These are phyloP conservation scores for Tetragnatha versicolor DNA, from an alignment of 1,140 invertebrate genomes.

Conservation along the genomic window DNA sequence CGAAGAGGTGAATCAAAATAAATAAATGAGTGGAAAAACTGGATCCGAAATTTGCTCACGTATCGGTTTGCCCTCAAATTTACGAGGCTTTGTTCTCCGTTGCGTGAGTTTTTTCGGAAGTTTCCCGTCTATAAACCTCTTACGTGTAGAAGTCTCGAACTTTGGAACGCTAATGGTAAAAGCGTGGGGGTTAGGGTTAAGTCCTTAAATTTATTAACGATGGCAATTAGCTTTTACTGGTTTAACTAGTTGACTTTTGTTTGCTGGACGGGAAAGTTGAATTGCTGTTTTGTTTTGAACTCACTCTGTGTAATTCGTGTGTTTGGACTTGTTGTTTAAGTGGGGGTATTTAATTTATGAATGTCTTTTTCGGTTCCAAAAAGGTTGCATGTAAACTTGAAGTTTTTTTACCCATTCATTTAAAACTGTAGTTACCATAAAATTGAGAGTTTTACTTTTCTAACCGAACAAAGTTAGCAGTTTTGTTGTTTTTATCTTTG, in stretches of 20 bases:
- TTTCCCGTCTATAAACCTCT: slow-evolving; percentile 21
- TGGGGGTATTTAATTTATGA: no score
- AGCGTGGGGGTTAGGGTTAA: neutral
- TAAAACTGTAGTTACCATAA: no score
- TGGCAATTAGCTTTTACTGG: slow-evolving; percentile 9
- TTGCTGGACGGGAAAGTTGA: no score
- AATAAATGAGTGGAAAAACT: neutral
- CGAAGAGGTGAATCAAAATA: slow-evolving; percentile 19
- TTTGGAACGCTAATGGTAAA: neutral
- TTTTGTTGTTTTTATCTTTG: no score
- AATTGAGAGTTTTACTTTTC: no score
- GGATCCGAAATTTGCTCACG: slow-evolving; percentile 30
- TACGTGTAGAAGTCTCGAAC: slow-evolving; percentile 9
- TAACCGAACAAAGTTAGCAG: no score
- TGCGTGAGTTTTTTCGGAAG: neutral
- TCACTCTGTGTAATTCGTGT: no score
- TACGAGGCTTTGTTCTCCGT: neutral
- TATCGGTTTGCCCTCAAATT: slow-evolving; percentile 10
- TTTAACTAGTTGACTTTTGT: no score
- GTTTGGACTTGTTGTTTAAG: neutral
- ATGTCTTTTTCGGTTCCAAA: no score
- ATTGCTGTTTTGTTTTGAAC: no score
- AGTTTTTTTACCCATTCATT: no score
- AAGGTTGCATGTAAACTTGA: no score
- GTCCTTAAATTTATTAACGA: neutral